Evolutionary conservation across 2,113 vertebrate species (phyloP).

Genomic region (Heloderma charlesbogerti): DNA sequence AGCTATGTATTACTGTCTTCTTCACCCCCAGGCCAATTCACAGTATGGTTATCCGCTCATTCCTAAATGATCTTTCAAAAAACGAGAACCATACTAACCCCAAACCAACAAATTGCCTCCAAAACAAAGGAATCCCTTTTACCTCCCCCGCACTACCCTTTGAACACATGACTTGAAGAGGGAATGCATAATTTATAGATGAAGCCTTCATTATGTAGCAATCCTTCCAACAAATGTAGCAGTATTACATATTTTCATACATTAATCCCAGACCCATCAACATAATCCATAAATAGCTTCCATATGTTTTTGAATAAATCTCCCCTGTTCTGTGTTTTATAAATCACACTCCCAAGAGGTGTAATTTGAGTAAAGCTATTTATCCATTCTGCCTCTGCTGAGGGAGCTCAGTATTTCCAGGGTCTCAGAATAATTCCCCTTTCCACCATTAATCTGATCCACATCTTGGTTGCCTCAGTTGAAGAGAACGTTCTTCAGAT

Average conservation of each 20-base stretch:
- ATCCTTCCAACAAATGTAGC: slow-evolving; percentile 25
- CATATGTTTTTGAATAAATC: slow-evolving; percentile 28
- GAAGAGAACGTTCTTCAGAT: not conserved
- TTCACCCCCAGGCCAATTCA: not conserved
- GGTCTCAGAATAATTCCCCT: not conserved
- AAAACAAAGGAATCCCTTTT: slow-evolving; percentile 25
- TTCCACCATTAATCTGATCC: not conserved
- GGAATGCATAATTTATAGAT: slow-evolving; percentile 31
- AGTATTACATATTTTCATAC: slow-evolving; percentile 38
- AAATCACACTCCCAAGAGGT: slow-evolving; percentile 22
- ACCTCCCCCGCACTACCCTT: not conserved
- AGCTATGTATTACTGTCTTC: not conserved
- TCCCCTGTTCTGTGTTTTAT: slow-evolving; percentile 39
- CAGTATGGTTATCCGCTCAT: not conserved
- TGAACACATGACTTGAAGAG: slow-evolving; percentile 10
- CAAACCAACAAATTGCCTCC: not conserved
- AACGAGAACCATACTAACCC: not conserved
- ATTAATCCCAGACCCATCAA: slow-evolving; percentile 37
- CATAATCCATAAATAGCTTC: slow-evolving; percentile 36
- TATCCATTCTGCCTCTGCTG: slow-evolving; percentile 15
- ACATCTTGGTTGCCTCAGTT: not conserved
- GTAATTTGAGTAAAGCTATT: slow-evolving; percentile 20
- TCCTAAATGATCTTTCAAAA: not conserved
- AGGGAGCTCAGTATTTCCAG: slow-evolving; percentile 16
- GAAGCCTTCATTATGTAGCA: slow-evolving; percentile 40